Conservation (phyloP, 2,888 invertebrate genomes). For the Torymus auratus region DNA sequence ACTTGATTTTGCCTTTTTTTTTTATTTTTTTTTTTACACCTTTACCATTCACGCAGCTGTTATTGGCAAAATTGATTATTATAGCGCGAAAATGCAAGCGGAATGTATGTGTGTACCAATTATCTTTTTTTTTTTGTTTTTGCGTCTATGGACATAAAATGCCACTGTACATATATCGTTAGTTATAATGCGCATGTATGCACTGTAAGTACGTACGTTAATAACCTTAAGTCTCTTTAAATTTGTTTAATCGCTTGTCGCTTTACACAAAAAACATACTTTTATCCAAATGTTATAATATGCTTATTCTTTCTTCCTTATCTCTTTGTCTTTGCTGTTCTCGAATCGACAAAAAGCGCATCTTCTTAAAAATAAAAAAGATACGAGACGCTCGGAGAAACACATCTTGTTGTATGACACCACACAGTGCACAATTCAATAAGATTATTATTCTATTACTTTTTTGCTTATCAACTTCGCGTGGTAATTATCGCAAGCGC, state of each 20-base stretch:
- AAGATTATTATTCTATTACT: conserved; percentile 39
- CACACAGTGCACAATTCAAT: conserved; percentile 21
- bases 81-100: conserved; percentile 37
- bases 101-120: conserved; percentile 38
- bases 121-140: conserved; percentile 13
- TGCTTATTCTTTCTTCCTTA: not conserved
- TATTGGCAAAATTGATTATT: conserved; percentile 12
- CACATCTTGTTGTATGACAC: conserved; percentile 12
- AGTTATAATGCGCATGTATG: conserved; percentile 37
- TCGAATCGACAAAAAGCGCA: conserved; percentile 20
- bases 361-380: conserved; percentile 32
- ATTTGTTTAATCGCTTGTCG: not conserved
- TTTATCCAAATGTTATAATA: conserved; percentile 3
- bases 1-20: conserved; percentile 13
- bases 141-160: conserved; percentile 42
- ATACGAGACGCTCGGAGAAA: conserved; percentile 45
- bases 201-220: conserved; percentile 30
- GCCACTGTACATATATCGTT: conserved; percentile 46
- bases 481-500: conserved; percentile 47
- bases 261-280: conserved; percentile 22
- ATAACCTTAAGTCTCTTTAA: too few species aligned
- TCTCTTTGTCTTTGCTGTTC: not conserved
- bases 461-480: conserved; percentile 43
- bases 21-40: conserved; percentile 18
- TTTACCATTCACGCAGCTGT: conserved; percentile 13